Evolutionary conservation across 2,888 invertebrate species (phyloP).

Genomic region (Anthophora plumipes): DNA sequence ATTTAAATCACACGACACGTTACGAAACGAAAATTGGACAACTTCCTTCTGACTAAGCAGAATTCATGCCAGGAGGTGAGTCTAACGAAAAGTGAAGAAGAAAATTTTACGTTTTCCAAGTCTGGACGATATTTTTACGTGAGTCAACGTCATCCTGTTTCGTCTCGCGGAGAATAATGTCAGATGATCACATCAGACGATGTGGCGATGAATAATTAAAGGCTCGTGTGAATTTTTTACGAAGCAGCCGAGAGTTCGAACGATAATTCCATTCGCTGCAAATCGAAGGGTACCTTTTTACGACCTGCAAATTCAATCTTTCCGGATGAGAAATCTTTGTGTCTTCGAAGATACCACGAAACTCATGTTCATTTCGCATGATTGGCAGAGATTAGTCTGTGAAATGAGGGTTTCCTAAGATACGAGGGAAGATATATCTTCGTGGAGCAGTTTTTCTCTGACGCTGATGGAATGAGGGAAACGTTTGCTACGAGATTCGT

Average conservation of each 20-base stretch:
- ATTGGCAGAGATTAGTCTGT: not conserved
- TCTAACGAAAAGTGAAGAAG: too few relatives aligned
- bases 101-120: not conserved
- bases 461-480: not conserved
- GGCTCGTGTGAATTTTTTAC: constrained; percentile 53
- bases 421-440: not conserved
- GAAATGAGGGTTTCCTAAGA: not conserved
- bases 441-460: not conserved
- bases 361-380: not conserved
- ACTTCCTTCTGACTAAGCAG: too few relatives aligned
- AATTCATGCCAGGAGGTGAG: too few relatives aligned
- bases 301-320: not conserved
- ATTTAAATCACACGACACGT: too few relatives aligned
- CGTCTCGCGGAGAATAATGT: constrained; percentile 50
- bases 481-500: not conserved
- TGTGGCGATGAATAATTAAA: constrained; percentile 54
- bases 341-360: not conserved
- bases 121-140: not conserved
- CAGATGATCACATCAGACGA: constrained; percentile 49
- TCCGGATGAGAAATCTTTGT: not conserved
- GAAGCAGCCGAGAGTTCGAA: constrained; percentile 15
- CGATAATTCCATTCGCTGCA: constrained; percentile 11
- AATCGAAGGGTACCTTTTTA: not conserved
- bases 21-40: too few relatives aligned
- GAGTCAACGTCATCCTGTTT: constrained; percentile 1